Base-by-base conservation (phyloP, 2,888 invertebrate genomes). In the Hoplodrina ambigua region DNA sequence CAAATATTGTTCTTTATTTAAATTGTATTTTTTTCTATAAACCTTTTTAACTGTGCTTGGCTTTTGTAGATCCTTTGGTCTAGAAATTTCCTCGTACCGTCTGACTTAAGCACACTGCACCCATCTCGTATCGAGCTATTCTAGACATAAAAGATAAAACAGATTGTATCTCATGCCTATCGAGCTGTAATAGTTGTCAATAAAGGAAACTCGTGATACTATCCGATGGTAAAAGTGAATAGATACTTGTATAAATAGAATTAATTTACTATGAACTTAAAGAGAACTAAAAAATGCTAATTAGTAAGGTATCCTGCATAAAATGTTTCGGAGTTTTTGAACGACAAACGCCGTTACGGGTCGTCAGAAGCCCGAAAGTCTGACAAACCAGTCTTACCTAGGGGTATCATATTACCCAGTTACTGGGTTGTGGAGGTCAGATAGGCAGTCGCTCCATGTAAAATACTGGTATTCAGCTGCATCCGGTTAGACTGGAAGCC, bases 171-270 rank as follows among this genome's bases (percentile, higher is more conserved):
- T 54, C 33, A 41, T 37, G 50, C 59, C 44, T 25, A 57, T 56
- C 63, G 62, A 50, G 25, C 52, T 49, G 56, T 37, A 25, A 70
- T 67, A 52, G 76, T 57, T 70, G 70, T 55, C 62, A 62, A 46
- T 80, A 65, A n/a, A 80, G 67, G 70, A 75, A 80, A 76, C 67
- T 63, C 52, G 54, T 58, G 60, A 41, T 66, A 46, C 44, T 50
- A 30, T 33, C 20, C 19, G 46, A 52, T 19, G n/a, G 59, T 37
- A 66, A 67, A 30, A 60, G 65, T 37, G 41, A 17, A 50, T 19
- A 7, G 33, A 41, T 8, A 50, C n/a, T n/a, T n/a, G n/a, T 55
- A 75, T 50, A 49, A 65, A 68, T 53, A 49, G 46, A 6, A 59
- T 11, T 25, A 25, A 1, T 25, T 25, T 25, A 25, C 25, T 25